Conservation (phyloP, 2,797 vertebrate species). For the Megaceryle alcyon region DNA sequence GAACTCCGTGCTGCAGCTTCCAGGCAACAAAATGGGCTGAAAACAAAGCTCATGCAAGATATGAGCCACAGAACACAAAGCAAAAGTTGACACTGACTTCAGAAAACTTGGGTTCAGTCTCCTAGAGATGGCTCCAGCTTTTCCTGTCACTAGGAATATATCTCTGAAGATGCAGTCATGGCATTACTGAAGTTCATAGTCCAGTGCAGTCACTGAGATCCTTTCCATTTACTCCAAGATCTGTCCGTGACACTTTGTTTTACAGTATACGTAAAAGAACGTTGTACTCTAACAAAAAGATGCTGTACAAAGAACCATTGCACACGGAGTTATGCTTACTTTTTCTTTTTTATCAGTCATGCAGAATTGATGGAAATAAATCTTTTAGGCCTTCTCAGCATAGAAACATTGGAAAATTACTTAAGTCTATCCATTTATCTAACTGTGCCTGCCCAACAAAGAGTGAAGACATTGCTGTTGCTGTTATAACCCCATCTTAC, state of each 20-base stretch:
- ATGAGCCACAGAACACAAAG: not conserved
- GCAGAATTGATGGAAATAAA: not conserved
- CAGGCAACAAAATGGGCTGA: not conserved
- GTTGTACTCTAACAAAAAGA: not conserved
- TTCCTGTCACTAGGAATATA: not conserved
- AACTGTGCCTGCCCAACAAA: not conserved
- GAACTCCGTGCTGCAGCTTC: not conserved
- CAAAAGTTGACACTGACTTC: not conserved
- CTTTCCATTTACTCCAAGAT: not conserved
- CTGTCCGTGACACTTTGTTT: not conserved
- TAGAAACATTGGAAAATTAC: not conserved
- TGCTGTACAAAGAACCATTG: not conserved
- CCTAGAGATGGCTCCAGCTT: not conserved
- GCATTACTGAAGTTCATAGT: not conserved
- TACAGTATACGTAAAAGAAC: not conserved
- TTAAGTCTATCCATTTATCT: not conserved
- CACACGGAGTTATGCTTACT: not conserved
- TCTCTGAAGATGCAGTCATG: not conserved
- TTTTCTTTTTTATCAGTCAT: not conserved
- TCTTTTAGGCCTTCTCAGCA: not conserved
- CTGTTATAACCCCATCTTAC: not conserved
- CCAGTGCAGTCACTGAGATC: not conserved
- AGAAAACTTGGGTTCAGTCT: not conserved
- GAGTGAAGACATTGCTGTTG: not conserved
- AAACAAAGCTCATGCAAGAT: not conserved